Conservation (phyloP, 2,888 invertebrate genomes). For the Aspidiotus rigidus region DNA sequence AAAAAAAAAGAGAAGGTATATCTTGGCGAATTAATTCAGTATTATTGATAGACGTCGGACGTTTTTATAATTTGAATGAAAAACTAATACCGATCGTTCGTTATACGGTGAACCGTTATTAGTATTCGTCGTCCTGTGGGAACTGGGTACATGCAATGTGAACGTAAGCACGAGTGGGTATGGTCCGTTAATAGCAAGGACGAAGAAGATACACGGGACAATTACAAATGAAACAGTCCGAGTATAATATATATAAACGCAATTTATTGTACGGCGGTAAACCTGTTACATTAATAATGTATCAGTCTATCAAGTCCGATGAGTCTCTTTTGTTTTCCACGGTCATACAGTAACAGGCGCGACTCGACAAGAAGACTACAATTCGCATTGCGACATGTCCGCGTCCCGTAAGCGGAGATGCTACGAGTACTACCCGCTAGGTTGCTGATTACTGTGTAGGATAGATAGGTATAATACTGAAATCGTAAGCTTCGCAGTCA, state of each 20-base stretch:
- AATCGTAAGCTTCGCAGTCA: too few species aligned
- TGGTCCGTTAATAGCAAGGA: conserved; percentile 21
- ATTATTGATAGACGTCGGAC: too few species aligned
- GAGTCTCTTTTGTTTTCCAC: conserved; percentile 30
- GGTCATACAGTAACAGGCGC: conserved; percentile 22
- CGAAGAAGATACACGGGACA: conserved; percentile 29
- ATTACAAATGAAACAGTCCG: conserved; percentile 26
- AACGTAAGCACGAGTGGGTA: too few species aligned
- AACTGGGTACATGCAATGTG: not conserved
- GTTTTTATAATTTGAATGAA: too few species aligned
- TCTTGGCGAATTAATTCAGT: too few species aligned
- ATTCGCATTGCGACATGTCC: conserved; percentile 30
- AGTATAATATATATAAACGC: conserved; percentile 6
- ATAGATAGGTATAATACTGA: too few species aligned
- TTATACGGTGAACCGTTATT: conserved; percentile 3
- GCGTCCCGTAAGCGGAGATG: not conserved
- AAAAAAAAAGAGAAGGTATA: too few species aligned
- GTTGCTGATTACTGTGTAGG: too few species aligned
- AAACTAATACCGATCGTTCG: too few species aligned
- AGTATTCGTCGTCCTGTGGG: conserved; percentile 20
- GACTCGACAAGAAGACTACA: conserved; percentile 28
- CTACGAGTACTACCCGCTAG: too few species aligned
- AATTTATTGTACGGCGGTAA: conserved; percentile 30
- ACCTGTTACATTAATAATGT: conserved; percentile 32
- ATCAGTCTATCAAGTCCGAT: conserved; percentile 17